Conservation (phyloP, 2,113 vertebrate genomes). For the Microcebus ravelobensis region DNA sequence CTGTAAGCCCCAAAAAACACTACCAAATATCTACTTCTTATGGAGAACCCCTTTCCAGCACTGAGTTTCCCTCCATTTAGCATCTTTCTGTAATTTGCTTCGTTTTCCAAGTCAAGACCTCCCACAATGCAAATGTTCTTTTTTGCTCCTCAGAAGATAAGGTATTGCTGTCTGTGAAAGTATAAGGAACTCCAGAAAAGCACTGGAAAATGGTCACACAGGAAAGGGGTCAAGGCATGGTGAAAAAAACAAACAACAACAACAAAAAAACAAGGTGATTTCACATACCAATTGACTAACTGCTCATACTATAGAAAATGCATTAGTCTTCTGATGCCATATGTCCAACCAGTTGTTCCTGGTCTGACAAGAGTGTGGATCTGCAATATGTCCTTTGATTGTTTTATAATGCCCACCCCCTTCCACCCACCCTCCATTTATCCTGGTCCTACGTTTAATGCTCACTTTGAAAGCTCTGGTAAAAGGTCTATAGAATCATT, state of each 20-base stretch:
- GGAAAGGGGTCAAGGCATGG: not conserved
- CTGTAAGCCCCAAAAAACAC: not conserved
- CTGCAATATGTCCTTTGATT: not conserved
- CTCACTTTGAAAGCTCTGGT: constrained; percentile 11
- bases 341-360: constrained; percentile 22
- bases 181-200: not conserved
- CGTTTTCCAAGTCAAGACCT: not conserved
- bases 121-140: not conserved
- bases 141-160: not conserved
- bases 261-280: not conserved
- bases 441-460: not conserved
- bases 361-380: not conserved
- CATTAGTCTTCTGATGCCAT: not conserved
- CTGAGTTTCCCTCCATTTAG: not conserved
- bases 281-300: constrained; percentile 3
- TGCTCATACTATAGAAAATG: not conserved
- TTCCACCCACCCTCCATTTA: not conserved
- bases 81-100: not conserved
- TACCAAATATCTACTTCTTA: not conserved
- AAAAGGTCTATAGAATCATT: not conserved
- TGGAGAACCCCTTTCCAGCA: not conserved
- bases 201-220: not conserved
- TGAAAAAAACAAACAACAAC: not conserved
- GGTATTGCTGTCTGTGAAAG: not conserved
- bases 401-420: not conserved